A percentile compares a stretch with the other conserved stretches of the same genome.
phyloP scores from a whole-genome alignment of 1,140 invertebrate genomes.

The Pomacea maculata region DNA sequence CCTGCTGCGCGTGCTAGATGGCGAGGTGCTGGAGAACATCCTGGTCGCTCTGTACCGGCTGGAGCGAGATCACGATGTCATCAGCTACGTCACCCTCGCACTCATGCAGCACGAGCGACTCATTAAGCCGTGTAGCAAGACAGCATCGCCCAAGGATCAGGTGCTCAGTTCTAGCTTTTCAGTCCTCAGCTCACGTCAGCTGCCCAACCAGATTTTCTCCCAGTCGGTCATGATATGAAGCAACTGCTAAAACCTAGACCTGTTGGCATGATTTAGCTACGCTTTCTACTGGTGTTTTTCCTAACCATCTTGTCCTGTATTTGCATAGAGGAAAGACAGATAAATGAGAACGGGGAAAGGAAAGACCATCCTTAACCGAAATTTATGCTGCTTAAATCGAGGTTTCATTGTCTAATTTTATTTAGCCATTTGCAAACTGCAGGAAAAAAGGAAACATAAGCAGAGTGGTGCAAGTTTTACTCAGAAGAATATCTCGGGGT shows the following conservation, averaged over 20 bases:
- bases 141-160: neutral
- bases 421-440: too few relatives aligned
- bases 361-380: too few relatives aligned
- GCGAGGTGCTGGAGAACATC: slow-evolving; percentile 12
- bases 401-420: too few relatives aligned
- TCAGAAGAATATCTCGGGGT: too few relatives aligned
- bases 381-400: too few relatives aligned
- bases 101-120: slow-evolving; percentile 10
- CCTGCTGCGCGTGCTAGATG: slow-evolving; percentile 14
- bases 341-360: too few relatives aligned
- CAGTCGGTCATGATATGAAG: too few relatives aligned
- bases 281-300: neutral
- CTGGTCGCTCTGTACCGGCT: slow-evolving; percentile 1
- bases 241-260: too few relatives aligned
- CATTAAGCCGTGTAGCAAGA: slow-evolving; percentile 2
- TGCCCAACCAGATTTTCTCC: too few relatives aligned
- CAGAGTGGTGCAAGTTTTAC: too few relatives aligned
- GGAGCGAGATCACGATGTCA: slow-evolving; percentile 18
- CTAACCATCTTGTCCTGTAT: neutral
- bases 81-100: slow-evolving; percentile 16
- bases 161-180: neutral
- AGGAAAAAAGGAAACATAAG: too few relatives aligned
- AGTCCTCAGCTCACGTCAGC: neutral
- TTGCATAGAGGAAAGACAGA: too few relatives aligned
- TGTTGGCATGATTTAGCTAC: neutral